Base-by-base conservation (phyloP, 2,797 vertebrate species). In the Acrossocheilus wenchowensis region DNA sequence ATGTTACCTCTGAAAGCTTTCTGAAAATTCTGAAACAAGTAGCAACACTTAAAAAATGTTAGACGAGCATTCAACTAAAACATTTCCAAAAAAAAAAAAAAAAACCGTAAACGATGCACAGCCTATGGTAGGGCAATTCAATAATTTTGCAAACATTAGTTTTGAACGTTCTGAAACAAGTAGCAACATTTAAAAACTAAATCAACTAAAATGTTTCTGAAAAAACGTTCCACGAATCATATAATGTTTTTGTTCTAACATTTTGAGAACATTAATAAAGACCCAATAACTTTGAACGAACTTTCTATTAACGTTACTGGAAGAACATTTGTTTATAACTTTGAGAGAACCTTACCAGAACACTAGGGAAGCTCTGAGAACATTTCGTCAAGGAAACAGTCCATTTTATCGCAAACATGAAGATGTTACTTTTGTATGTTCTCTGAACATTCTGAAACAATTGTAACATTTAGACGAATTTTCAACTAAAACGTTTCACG, bases 361-460 rank as follows among this genome's bases (percentile, higher is more conserved):
- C 6, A 12, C 12, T 15, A 2, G 2, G 12, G 12, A 66, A 2
- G 12, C 6, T 66, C n/a, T 30, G 21, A 57, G 54, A 57, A 23
- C 45, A 48, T 14, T 48, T 14, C 11, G 21, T 10, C 21, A 60
- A 60, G 23, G 23, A 60, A 60, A 57, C 9, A 1, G 57, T 60
- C 9, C 26, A 66, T 66, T 66, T 15, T 17, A 66, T 17, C 0
- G 1, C 30, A 66, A 66, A 66, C 64, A 19, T 68, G 30, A 7
- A 17, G 34, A 34, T 34, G 14, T 7, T 7, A 34, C 62, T 66
- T 66, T 66, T 3, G 14, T 17, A 34, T 7, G 26, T 66, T 66
- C 62, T 66, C 62, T 34, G 62, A 66, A 66, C 26, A 34, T 66
- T 66, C 62, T 66, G 62, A 66, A 66, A 66, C 26, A 34, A 66